Evolutionary conservation across 2,888 invertebrate genomes (phyloP).

Genomic region (Rosalia funebris): DNA sequence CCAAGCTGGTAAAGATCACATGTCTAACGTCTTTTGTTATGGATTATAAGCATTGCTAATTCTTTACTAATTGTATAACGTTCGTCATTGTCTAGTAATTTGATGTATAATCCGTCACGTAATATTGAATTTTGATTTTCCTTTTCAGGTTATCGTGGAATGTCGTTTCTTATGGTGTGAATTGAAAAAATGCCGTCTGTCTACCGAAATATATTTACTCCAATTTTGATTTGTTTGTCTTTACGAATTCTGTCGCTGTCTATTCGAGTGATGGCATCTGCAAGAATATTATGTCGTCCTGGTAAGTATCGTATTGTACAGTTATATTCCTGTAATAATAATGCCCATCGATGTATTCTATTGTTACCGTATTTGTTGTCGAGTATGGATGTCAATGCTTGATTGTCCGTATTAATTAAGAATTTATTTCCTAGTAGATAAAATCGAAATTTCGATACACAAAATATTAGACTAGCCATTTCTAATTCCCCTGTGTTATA

Average conservation of each 20-base stretch:
- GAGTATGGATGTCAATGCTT: slow-evolving; percentile 24
- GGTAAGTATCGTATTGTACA: slow-evolving; percentile 18
- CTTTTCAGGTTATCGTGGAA: slow-evolving; percentile 3
- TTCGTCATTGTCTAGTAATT: not conserved
- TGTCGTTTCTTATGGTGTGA: not conserved
- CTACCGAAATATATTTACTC: not conserved
- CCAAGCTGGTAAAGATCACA: not conserved
- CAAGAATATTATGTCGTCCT: slow-evolving; percentile 17
- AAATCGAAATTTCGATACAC: slow-evolving; percentile 16
- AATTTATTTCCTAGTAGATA: slow-evolving; percentile 22
- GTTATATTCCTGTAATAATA: slow-evolving; percentile 10
- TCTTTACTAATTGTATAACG: not conserved
- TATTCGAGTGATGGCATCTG: slow-evolving; percentile 20
- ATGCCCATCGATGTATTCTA: slow-evolving; percentile 26
- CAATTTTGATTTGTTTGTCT: not conserved
- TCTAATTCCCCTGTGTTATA: slow-evolving; percentile 18
- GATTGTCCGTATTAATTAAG: slow-evolving; percentile 23
- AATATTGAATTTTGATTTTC: not conserved
- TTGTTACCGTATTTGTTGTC: slow-evolving; percentile 21
- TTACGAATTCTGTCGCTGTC: not conserved
- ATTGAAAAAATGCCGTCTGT: not conserved
- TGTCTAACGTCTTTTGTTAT: not conserved
- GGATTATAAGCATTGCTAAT: not conserved
- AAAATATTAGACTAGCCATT: slow-evolving; percentile 20
- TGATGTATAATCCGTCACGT: not conserved